Conservation (phyloP, 2,888 invertebrate species). For the Acrocera orbiculus region DNA sequence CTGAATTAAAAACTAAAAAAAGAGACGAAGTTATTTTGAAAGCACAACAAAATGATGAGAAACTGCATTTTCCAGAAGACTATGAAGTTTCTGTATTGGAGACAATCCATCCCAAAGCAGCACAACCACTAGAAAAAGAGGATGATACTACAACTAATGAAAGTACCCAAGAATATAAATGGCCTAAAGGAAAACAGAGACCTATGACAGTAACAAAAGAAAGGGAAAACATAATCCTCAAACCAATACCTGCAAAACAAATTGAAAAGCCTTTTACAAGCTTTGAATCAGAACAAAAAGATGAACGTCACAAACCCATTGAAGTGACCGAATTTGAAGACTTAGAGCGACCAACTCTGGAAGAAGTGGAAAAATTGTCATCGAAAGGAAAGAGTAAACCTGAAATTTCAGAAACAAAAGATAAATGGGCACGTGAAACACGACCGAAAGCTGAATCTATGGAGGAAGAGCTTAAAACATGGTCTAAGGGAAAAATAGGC, state of each 20-base stretch:
- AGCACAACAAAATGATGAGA: conserved; percentile 21
- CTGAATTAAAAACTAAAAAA: conserved; percentile 1
- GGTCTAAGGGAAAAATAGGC: conserved; percentile 12
- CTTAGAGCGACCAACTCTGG: too few species aligned
- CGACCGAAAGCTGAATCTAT: too few species aligned
- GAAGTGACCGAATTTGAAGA: too few species aligned
- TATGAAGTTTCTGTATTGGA: conserved; percentile 15
- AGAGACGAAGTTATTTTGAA: conserved; percentile 18
- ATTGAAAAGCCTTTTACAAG: too few species aligned
- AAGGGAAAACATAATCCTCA: neutral
- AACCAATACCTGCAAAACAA: conserved; percentile 4
- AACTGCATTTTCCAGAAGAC: conserved; percentile 21
- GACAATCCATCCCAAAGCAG: neutral
- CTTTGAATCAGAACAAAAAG: too few species aligned
- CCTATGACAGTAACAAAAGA: conserved; percentile 4
- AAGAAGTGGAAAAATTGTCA: conserved; percentile 12
- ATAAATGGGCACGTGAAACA: too few species aligned
- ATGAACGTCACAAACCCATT: too few species aligned
- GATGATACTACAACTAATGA: neutral
- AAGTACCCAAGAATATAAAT: too few species aligned
- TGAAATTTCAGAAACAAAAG: conserved; percentile 20
- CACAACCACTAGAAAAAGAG: neutral
- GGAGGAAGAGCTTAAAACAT: conserved; percentile 7
- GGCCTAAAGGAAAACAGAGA: too few species aligned
- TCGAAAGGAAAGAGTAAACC: conserved; percentile 29